Evolutionary conservation across 2,888 invertebrate species (phyloP).

Genomic region (Cistogaster globosa): DNA sequence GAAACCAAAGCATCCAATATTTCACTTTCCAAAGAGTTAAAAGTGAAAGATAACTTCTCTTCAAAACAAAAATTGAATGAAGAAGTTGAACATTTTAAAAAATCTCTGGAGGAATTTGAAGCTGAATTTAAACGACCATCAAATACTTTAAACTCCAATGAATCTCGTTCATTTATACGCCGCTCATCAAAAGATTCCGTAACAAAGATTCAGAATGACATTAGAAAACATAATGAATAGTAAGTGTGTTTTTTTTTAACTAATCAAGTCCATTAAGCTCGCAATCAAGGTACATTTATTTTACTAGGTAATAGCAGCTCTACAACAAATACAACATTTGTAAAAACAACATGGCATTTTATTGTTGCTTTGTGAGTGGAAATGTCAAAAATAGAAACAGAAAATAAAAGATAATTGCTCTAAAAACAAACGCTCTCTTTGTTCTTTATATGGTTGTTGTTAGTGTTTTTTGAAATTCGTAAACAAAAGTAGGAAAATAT

Average conservation of each 20-base stretch:
- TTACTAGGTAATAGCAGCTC: too few species aligned
- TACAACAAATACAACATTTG: too few species aligned
- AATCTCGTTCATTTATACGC: slow-evolving; percentile 3
- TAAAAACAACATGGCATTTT: too few species aligned
- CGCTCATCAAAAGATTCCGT: slow-evolving; percentile 16
- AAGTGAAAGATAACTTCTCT: slow-evolving; percentile 56
- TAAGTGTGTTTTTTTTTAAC: slow-evolving; percentile 17
- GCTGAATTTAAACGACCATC: slow-evolving; percentile 69
- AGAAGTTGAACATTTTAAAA: slow-evolving; percentile 76
- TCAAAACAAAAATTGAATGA: slow-evolving; percentile 76
- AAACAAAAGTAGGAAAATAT: too few species aligned
- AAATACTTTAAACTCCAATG: slow-evolving; percentile 16
- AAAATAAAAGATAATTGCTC: too few species aligned
- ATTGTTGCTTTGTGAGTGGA: too few species aligned
- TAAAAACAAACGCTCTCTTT: too few species aligned
- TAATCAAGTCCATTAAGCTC: not conserved
- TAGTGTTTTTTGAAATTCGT: too few species aligned
- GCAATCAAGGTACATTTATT: too few species aligned
- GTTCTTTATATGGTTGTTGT: too few species aligned
- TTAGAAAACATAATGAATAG: slow-evolving; percentile 40
- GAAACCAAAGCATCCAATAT: slow-evolving; percentile 9
- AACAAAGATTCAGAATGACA: not conserved
- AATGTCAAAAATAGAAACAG: too few species aligned
- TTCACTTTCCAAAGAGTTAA: slow-evolving; percentile 21
- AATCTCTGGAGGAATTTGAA: slow-evolving; percentile 76